These are phyloP conservation scores for Macrotis lagotis DNA, from an alignment of 2,113 vertebrate species.

Conservation along the genomic window DNA sequence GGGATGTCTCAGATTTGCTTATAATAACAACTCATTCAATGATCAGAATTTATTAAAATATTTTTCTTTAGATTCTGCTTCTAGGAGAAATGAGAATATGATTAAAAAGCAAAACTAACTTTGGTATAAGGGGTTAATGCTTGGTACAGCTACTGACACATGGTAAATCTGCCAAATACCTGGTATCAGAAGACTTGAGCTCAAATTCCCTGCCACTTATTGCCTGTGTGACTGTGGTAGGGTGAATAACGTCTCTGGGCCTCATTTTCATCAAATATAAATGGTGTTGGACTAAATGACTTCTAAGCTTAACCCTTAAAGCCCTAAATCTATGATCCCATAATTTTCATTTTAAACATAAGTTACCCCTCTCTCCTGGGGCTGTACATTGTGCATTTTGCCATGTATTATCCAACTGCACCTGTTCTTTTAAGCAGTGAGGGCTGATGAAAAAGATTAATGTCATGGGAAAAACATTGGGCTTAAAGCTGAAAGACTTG, in stretches of 20 bases:
- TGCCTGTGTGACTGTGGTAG: background rate
- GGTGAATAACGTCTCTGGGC: background rate
- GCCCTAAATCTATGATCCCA: background rate
- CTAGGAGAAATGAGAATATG: background rate
- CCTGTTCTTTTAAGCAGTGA: background rate
- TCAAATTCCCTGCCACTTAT: background rate
- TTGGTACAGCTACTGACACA: background rate
- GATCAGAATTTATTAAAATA: background rate
- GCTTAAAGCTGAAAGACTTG: background rate
- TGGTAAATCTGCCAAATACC: background rate
- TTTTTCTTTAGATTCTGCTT: background rate
- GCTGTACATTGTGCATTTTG: background rate
- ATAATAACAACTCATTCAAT: background rate
- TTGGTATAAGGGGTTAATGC: background rate
- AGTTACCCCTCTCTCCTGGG: background rate
- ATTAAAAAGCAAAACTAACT: background rate
- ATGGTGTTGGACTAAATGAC: background rate
- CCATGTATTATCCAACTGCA: background rate
- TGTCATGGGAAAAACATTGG: background rate
- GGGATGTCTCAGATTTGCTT: background rate
- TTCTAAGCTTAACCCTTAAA: background rate
- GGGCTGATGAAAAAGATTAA: background rate
- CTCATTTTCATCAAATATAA: background rate
- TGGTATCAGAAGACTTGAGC: background rate
- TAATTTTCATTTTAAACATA: background rate